Base-by-base conservation (phyloP, 2,113 vertebrate species). In the Numenius arquata region DNA sequence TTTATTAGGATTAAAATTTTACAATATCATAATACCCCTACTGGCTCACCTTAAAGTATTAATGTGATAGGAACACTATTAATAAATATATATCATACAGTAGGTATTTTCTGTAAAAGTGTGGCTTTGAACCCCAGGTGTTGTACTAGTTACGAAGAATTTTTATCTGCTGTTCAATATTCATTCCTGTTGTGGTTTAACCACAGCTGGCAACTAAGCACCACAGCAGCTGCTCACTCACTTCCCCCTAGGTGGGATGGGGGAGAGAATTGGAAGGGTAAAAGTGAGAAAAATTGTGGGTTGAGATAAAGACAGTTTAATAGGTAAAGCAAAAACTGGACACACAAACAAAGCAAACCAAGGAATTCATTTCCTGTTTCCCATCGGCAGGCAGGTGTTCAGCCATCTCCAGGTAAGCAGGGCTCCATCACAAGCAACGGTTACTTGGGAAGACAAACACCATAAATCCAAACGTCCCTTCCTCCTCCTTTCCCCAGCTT, bases 1-100 rank as follows among this genome's bases (percentile, higher is more conserved):
- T 97, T 98, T 98, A 98, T 97, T 97, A 96, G 90, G 88, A 93
- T 97, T 91, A 97, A 97, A 97, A 96, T 97, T 98, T 98, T 98
- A 98, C 94, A 96, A 62, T 97, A 96, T 95, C 93, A 92, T 97
- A 98, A 97, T 97, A 97, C 41, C 45, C 83, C 58, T 94, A 97
- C 94, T 93, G 88, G 84, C 81, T 97, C 76, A 81, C 94, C 89
- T 97, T 96, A 95, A 98, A 97, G 93, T 95, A 96, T 97, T 98
- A 97, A 97, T 77, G 58, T 93, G 92, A 95, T 96, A 97, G 67
- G 82, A 97, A 91, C 65, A 95, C 66, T 92, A 58, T 96, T 97
- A 97, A 97, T 97, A 97, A 91, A 96, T 96, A 79, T 88, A 81
- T 74, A 90, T 94, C 32, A 70, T 77, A 71, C 22, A 91, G 34